Conservation (phyloP, 2,888 invertebrate species). For the Melinopterus prodromus region DNA sequence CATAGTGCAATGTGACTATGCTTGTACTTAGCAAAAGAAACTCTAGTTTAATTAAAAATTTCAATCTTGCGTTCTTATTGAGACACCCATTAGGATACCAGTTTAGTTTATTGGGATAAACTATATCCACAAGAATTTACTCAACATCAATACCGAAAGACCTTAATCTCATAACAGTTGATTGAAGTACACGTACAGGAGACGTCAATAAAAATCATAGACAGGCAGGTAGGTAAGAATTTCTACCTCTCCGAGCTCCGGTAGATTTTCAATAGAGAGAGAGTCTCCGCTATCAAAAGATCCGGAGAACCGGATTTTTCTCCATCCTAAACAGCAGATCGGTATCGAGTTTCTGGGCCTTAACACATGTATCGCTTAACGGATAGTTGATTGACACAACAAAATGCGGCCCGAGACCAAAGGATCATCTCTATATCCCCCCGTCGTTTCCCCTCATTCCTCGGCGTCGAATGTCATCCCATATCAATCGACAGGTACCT, state of each 20-base stretch:
- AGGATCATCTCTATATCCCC: not conserved
- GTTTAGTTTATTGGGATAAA: too few species aligned
- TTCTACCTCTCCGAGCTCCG: not conserved
- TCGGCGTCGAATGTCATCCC: not conserved
- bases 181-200: not conserved
- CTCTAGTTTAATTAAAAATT: too few species aligned
- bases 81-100: too few species aligned
- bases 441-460: not conserved
- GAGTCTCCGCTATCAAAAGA: not conserved
- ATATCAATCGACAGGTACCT: not conserved
- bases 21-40: too few species aligned
- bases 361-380: not conserved
- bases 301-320: not conserved
- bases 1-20: too few species aligned
- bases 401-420: not conserved
- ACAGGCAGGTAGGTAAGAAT: not conserved
- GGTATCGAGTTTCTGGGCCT: conserved; percentile 24
- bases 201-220: not conserved
- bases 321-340: conserved; percentile 29
- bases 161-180: not conserved
- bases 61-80: too few species aligned
- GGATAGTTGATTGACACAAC: not conserved
- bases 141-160: too few species aligned
- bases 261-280: not conserved
- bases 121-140: too few species aligned